A percentile compares a stretch with the other conserved stretches of the same genome.
Conservation (phyloP, 2,888 invertebrate species). For the Germaria angustata region DNA sequence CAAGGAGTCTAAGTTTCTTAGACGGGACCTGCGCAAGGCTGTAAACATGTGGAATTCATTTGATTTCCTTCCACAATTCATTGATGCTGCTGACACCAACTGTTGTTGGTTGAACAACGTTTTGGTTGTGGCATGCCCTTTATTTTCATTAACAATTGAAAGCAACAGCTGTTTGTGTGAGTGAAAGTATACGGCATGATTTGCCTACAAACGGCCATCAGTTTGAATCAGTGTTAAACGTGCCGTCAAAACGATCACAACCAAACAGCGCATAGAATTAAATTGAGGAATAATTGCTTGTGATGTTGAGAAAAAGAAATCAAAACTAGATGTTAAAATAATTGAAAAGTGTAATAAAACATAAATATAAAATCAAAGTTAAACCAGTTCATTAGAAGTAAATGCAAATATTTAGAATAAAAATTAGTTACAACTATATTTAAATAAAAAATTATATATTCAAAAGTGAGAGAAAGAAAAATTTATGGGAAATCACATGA, state of each 20-base stretch:
- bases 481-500: too few species aligned
- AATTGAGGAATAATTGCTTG: not conserved
- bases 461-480: too few species aligned
- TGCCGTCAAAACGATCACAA: slow-evolving; percentile 55
- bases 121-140: not conserved
- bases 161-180: not conserved
- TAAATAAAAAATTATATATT: too few species aligned
- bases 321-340: not conserved
- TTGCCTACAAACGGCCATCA: not conserved
- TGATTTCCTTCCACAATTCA: slow-evolving; percentile 49
- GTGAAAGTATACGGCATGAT: not conserved
- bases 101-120: not conserved
- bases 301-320: not conserved
- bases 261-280: slow-evolving; percentile 23
- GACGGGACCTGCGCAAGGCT: not conserved
- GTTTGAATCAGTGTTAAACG: slow-evolving; percentile 49
- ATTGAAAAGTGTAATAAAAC: not conserved
- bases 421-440: too few species aligned
- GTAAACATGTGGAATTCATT: not conserved
- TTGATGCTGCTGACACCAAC: slow-evolving; percentile 38
- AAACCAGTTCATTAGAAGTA: too few species aligned
- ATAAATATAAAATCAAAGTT: not conserved
- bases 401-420: too few species aligned
- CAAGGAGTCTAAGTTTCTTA: not conserved
- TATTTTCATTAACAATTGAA: not conserved